Conservation (phyloP, 2,888 invertebrate species). For the Balanococcus diminutus region DNA sequence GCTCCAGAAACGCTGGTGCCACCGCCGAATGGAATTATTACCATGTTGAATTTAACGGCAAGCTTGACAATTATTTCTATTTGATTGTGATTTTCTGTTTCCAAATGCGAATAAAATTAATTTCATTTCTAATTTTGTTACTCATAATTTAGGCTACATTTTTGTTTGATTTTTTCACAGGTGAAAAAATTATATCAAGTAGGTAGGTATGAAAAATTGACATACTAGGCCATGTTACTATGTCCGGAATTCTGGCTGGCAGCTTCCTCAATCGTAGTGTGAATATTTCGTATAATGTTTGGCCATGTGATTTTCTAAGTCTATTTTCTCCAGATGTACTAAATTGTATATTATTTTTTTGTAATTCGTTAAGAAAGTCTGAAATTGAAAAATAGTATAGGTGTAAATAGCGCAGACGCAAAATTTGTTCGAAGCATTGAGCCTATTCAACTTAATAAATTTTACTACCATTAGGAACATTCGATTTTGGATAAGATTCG, state of each 20-base stretch:
- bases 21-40: constrained; percentile 92
- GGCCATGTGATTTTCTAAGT: constrained; percentile 87
- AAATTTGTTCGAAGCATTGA: too few relatives aligned
- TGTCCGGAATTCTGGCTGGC: constrained; percentile 80
- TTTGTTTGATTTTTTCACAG: neutral
- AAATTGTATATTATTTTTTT: constrained; percentile 65
- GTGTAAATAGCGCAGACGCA: neutral
- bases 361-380: constrained; percentile 68
- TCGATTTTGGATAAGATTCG: constrained; percentile 71
- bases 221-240: constrained; percentile 89
- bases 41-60: constrained; percentile 76
- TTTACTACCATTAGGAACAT: constrained; percentile 66
- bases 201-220: neutral
- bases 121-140: neutral
- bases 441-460: too few relatives aligned
- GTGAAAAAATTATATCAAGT: neutral
- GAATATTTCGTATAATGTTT: constrained; percentile 89
- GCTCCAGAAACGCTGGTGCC: constrained; percentile 93
- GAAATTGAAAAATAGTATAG: constrained; percentile 56
- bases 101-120: neutral
- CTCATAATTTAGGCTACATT: neutral
- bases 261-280: constrained; percentile 71
- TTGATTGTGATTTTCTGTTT: constrained; percentile 74
- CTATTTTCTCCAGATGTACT: constrained; percentile 82
- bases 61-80: constrained; percentile 79